Evolutionary conservation across 1,140 invertebrate species (phyloP), one percentile per base, ranked within the genome.

Genomic region (Aphidius ervi): DNA sequence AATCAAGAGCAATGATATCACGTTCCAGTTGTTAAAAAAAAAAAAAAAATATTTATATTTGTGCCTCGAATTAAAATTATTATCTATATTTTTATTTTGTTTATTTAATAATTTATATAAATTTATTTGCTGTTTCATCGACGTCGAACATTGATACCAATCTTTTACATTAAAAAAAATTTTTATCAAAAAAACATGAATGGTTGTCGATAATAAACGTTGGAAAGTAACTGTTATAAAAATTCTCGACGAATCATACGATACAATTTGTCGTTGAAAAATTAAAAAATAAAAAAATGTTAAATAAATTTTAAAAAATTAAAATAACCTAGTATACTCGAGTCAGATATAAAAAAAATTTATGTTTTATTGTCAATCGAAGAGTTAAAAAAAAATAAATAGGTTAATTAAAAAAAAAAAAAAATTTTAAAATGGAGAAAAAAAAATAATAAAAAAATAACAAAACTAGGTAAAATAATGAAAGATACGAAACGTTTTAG

Each of bases 401-500:
- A 48, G 16, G 46, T 10, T 20, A 48, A 48, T 5, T n/a, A 48
- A 16, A 48, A 9, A 20, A 5, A 31, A 2, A 31, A 48, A 16
- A 48, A 9, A 20, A 48, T 48, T 47, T 10, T 9, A 20, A 5
- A 47, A 48, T 10, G 6, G 20, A 16, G 46, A 58, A 54, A 58
- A 47, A 54, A 58, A 10, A 37, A 56, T 59, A 43, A 46, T 56
- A 46, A 60, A 54, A 46, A 46, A 50, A 39, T 16, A 53, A 43
- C n/a, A 52, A 49, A 56, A 43, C 56, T 41, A 42, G 31, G 47
- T 56, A 48, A 61, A 58, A 56, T 31, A 48, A 63, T 41, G 49
- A 53, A 58, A 52, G 47, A 55, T 46, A 61, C 37, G 56, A 63
- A 56, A 61, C 62, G 60, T 65, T 66, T 58, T 64, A 68, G 57